These are phyloP conservation scores for Enteromius unitaeniatus DNA, from an alignment of 2,797 vertebrate species.

Conservation along the genomic window DNA sequence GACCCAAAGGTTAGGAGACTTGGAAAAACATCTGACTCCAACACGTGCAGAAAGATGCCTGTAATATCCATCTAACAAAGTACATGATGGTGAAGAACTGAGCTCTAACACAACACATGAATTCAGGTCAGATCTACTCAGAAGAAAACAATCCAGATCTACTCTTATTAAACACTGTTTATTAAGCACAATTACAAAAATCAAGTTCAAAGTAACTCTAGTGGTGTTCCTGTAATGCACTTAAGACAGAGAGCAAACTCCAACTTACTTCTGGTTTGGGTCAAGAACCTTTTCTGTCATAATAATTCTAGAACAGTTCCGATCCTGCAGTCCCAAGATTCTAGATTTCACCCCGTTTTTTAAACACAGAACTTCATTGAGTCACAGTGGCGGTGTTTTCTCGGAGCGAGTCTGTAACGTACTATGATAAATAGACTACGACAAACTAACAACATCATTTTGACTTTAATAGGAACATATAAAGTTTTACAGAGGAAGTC, in stretches of 20 bases:
- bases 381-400: constrained; percentile 70
- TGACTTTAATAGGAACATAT: constrained; percentile 54
- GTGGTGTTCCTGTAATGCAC: constrained; percentile 64
- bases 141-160: neutral
- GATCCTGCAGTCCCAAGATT: constrained; percentile 22
- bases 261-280: constrained; percentile 25
- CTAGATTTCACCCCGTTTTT: constrained; percentile 41
- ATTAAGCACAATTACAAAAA: constrained; percentile 67
- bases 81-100: no score
- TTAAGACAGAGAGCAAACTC: constrained; percentile 52
- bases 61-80: neutral
- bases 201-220: constrained; percentile 65
- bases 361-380: constrained; percentile 45
- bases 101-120: neutral
- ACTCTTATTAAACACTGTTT: constrained; percentile 65
- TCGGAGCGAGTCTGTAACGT: constrained; percentile 66
- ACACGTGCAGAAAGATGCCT: neutral
- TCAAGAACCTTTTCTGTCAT: constrained; percentile 6
- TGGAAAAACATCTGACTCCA: neutral
- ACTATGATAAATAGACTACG: constrained; percentile 73
- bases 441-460: constrained; percentile 64
- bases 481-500: constrained; percentile 49
- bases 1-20: neutral
- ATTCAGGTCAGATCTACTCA: neutral
- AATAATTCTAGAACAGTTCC: constrained; percentile 14